phyloP scores from a whole-genome alignment of 2,888 invertebrate genomes.

The Cynaeus angustus region DNA sequence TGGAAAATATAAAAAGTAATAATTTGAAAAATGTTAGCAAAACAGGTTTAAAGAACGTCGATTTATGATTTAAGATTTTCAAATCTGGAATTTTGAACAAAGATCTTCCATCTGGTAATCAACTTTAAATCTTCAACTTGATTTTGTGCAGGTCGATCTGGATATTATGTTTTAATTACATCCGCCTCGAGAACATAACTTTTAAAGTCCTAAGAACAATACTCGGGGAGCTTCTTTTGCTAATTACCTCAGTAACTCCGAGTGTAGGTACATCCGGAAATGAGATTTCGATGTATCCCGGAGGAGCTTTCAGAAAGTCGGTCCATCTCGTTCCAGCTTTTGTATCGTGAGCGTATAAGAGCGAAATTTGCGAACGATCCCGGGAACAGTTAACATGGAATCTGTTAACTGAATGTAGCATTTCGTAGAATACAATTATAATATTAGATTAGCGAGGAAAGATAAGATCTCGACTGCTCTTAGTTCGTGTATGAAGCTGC shows the following conservation, averaged over 20 bases:
- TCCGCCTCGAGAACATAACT: conserved; percentile 43
- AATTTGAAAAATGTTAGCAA: no score
- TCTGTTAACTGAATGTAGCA: conserved; percentile 72
- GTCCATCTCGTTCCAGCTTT: conserved; percentile 51
- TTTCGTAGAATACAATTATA: conserved; percentile 73
- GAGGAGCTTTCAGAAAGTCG: conserved; percentile 67
- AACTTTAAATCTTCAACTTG: no score
- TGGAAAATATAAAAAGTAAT: no score
- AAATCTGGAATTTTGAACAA: no score
- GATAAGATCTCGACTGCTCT: conserved; percentile 66
- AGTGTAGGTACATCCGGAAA: conserved; percentile 68
- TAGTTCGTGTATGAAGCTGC: conserved; percentile 59
- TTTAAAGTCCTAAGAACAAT: conserved; percentile 59
- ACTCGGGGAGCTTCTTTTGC: conserved; percentile 65
- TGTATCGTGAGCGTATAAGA: conserved; percentile 54
- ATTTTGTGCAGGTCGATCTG: conserved; percentile 1
- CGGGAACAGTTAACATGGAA: conserved; percentile 70
- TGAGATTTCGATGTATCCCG: conserved; percentile 73
- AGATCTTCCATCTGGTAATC: no score
- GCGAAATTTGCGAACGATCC: conserved; percentile 59
- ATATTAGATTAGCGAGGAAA: conserved; percentile 71
- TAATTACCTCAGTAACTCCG: conserved; percentile 66
- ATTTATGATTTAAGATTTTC: no score
- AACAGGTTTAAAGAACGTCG: no score
- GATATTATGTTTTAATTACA: conserved; percentile 46